Conservation (phyloP, 2,888 invertebrate genomes). For the Camponotus fellah region DNA sequence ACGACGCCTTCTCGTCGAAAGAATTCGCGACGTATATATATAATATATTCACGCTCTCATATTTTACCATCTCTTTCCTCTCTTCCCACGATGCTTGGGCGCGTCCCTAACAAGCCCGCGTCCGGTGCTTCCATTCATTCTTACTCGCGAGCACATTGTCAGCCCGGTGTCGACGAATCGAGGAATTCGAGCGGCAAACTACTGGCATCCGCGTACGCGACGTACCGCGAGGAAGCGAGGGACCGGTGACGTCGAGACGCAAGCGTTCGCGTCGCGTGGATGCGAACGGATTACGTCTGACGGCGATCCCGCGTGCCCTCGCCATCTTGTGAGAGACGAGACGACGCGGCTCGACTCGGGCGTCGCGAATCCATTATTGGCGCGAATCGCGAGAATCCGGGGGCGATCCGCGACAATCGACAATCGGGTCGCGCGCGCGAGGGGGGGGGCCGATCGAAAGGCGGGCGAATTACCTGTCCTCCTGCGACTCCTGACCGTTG, state of each 20-base stretch:
- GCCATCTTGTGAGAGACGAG: constrained; percentile 72
- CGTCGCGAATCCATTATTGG: constrained; percentile 35
- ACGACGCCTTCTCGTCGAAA: not conserved
- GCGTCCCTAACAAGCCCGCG: constrained; percentile 79
- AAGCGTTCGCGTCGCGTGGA: constrained; percentile 64
- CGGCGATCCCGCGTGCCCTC: constrained; percentile 64
- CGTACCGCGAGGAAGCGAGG: constrained; percentile 42
- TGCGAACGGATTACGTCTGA: constrained; percentile 76
- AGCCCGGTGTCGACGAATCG: not conserved
- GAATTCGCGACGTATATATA: not conserved
- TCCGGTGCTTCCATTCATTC: constrained; percentile 82
- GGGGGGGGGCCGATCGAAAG: constrained; percentile 54
- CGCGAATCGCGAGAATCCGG: constrained; percentile 50
- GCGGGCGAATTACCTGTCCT: constrained; percentile 83
- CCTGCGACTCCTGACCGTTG: constrained; percentile 87
- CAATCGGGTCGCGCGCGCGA: not conserved
- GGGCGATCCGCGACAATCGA: constrained; percentile 28
- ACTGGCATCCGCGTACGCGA: not conserved
- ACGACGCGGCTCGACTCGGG: constrained; percentile 49
- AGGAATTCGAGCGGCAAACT: constrained; percentile 7
- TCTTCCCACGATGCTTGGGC: constrained; percentile 76
- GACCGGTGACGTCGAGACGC: constrained; percentile 34
- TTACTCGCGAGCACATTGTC: constrained; percentile 22
- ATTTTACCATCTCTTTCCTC: not conserved
- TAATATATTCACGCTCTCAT: constrained; percentile 4